Evolutionary conservation across 1,140 invertebrate genomes (phyloP), one percentile per base, ranked within the genome.

Genomic region (Lanistes nyassanus): DNA sequence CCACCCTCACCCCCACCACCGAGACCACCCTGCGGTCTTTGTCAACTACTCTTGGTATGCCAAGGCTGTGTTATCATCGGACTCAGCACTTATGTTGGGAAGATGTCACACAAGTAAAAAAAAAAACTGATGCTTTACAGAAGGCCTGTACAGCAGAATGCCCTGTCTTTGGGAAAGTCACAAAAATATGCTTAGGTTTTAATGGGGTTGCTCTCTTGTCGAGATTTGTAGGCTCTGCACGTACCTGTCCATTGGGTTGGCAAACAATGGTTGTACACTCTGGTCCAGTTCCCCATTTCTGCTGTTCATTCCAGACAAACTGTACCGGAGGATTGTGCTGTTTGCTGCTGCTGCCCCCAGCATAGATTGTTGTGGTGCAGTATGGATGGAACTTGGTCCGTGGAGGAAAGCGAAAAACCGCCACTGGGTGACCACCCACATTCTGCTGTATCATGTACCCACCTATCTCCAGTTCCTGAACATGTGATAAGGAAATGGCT

Each of bases 201-300:
- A 47, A 47, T 16, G 19, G 19, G 19, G 42, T 9, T 16, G 9
- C 19, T 47, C 42, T 16, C 42, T 16, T 47, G 42, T 47, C 42
- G 19, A 47, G 42, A 47, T n/a, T n/a, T n/a, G n/a, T n/a, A n/a
- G n/a, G n/a, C n/a, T 64, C 21, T 42, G 23, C 19, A 64, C 74
- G 26, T 58, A 89, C 88, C 87, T 89, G 87, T 55, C 87, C 87
- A 80, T 87, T 88, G 55, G 86, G 83, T 78, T 84, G 84, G 78
- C 88, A 89, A 36, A 90, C 79, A 31, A 89, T 87, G 58, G 89
- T 88, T 11, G 88, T 88, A 76, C 86, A 88, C 55, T 89, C 87
- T 11, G 88, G 86, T 16, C 88, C 88, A 0, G 87, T 86, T 13
- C 85, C 88, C 89, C 89, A 90, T 74, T 85, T 86, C 66, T 83